These are phyloP conservation scores for Enteromius radiatus DNA, from an alignment of 2,797 vertebrate genomes.

Conservation along the genomic window DNA sequence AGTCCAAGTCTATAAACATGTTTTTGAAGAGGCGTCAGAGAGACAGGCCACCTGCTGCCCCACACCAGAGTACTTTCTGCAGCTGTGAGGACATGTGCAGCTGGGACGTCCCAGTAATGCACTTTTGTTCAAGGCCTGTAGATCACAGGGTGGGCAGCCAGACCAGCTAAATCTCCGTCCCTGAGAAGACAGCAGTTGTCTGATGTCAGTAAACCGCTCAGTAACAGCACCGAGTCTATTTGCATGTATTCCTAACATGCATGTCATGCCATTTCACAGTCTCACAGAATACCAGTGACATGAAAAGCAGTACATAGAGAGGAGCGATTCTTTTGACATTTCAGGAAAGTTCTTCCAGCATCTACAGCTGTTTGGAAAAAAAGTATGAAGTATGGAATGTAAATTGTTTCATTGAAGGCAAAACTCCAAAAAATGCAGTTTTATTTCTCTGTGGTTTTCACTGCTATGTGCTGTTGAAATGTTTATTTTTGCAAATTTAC, in stretches of 20 bases:
- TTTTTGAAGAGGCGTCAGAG: conserved; percentile 51
- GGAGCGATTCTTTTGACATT: conserved; percentile 21
- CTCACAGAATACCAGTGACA: not conserved
- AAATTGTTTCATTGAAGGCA: conserved; percentile 40
- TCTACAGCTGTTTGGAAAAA: conserved; percentile 27
- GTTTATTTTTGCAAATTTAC: conserved; percentile 10
- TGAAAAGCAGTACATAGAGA: not conserved
- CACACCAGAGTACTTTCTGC: conserved; percentile 53
- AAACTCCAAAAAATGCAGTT: conserved; percentile 19
- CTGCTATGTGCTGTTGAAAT: conserved; percentile 29
- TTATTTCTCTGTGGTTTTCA: conserved; percentile 40
- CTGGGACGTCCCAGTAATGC: conserved; percentile 72
- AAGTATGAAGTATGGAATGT: conserved; percentile 25
- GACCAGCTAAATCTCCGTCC: conserved; percentile 58
- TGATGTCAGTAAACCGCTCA: conserved; percentile 38
- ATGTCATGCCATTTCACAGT: conserved; percentile 29
- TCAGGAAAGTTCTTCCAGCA: not conserved
- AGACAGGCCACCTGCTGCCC: conserved; percentile 68
- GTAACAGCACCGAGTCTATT: conserved; percentile 39
- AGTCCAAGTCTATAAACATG: conserved; percentile 34
- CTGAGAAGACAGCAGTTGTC: conserved; percentile 73
- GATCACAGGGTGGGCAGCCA: conserved; percentile 61
- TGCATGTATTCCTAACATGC: conserved; percentile 26
- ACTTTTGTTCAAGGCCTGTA: conserved; percentile 66
- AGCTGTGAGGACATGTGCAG: conserved; percentile 70